phyloP scores from a whole-genome alignment of 2,888 invertebrate genomes.

The Furcula furcula region DNA sequence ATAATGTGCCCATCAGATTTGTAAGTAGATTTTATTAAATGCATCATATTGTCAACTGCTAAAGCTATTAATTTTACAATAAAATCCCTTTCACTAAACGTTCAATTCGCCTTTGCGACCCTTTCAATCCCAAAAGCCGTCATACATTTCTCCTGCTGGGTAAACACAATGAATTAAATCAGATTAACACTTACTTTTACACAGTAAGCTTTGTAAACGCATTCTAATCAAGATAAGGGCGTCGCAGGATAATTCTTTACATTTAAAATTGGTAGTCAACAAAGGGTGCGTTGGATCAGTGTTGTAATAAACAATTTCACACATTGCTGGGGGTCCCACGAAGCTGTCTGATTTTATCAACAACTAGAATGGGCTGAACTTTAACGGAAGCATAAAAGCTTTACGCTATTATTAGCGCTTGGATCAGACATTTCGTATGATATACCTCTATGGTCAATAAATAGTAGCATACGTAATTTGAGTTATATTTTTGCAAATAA shows the following conservation, averaged over 20 bases:
- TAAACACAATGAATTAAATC: slow-evolving; percentile 74
- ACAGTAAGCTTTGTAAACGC: slow-evolving; percentile 62
- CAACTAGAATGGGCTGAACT: slow-evolving; percentile 38
- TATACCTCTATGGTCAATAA: too few species aligned
- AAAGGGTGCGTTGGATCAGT: slow-evolving; percentile 59
- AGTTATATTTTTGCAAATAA: too few species aligned
- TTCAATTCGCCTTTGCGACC: slow-evolving; percentile 31
- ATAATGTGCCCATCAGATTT: not conserved
- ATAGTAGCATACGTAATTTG: too few species aligned
- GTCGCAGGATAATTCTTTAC: slow-evolving; percentile 71
- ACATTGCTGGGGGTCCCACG: slow-evolving; percentile 47
- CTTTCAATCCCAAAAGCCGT: slow-evolving; percentile 52
- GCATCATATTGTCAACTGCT: slow-evolving; percentile 28
- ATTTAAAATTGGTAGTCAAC: slow-evolving; percentile 60
- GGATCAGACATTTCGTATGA: too few species aligned
- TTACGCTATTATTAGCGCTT: slow-evolving; percentile 26
- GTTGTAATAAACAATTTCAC: slow-evolving; percentile 67
- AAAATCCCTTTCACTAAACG: slow-evolving; percentile 29
- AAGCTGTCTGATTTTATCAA: slow-evolving; percentile 56
- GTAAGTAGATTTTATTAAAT: slow-evolving; percentile 15
- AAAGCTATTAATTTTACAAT: slow-evolving; percentile 43
- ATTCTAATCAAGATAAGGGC: slow-evolving; percentile 75
- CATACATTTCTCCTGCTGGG: slow-evolving; percentile 63
- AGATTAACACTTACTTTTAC: slow-evolving; percentile 76
- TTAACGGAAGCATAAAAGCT: slow-evolving; percentile 28